Evolutionary conservation across 1,140 invertebrate genomes (phyloP).

Genomic region (Polypedilum vanderplanki): DNA sequence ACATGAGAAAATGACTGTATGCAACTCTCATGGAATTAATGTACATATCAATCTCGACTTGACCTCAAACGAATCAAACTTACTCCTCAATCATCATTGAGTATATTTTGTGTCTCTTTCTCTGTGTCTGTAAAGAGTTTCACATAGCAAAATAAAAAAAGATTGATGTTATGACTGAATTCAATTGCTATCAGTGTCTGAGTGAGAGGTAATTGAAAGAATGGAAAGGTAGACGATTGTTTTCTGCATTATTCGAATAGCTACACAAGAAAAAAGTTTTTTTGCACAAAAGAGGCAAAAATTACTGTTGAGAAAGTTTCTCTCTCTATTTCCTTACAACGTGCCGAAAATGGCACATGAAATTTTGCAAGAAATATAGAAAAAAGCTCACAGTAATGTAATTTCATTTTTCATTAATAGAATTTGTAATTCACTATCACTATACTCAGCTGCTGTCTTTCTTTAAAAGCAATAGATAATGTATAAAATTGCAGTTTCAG

Average conservation of each 20-base stretch:
- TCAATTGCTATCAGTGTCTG: no score
- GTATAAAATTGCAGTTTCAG: neutral
- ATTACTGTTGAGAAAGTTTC: neutral
- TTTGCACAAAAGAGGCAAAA: slow-evolving; percentile 8
- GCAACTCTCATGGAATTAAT: no score
- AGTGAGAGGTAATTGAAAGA: neutral
- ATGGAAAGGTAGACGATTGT: slow-evolving; percentile 15
- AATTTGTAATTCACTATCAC: neutral
- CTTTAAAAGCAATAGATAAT: slow-evolving; percentile 14
- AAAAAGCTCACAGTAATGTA: neutral
- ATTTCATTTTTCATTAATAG: neutral
- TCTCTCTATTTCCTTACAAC: neutral
- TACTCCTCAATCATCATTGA: no score
- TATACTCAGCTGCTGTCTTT: slow-evolving; percentile 1
- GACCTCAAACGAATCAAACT: no score
- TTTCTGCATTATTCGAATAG: neutral
- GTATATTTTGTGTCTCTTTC: no score
- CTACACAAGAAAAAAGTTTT: neutral
- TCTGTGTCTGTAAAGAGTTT: no score
- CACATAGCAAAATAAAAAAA: no score
- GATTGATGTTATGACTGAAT: no score
- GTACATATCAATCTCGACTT: no score
- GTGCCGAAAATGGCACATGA: neutral
- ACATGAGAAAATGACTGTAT: no score
- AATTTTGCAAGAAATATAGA: neutral